Evolutionary conservation across 1,140 invertebrate genomes (phyloP), one percentile per base, ranked within the genome.

Genomic region (Apolygus lucorum): DNA sequence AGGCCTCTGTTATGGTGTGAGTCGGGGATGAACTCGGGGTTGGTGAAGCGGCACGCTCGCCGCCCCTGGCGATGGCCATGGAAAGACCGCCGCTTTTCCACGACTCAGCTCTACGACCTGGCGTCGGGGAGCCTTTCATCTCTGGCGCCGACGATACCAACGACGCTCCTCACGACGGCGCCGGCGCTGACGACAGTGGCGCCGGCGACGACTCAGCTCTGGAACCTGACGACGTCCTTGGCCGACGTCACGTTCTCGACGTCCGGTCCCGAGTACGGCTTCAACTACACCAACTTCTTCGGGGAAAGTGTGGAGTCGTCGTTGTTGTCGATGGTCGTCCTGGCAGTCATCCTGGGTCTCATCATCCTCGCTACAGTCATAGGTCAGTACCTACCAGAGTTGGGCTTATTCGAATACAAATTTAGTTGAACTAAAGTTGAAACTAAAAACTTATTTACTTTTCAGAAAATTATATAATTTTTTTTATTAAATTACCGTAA

Each of bases 331-430:
- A 69, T 71, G 67, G 26, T 70, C 13, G 68, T 62, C 25, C 68
- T 68, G 0, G 70, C 69, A 28, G 22, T 74, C 25, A 42, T 74
- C 29, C 70, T 74, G 0, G 73, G 70, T 17, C 70, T 74, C 21
- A 71, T 74, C 25, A 74, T 74, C 24, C 72, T 74, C 14, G 72
- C 72, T 1, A 74, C 73, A 22, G 68, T 74, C 28, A 74, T 74
- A 14, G 73, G 73, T 74, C 21, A 74, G 73, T 67, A 11, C 11
- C 54, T 49, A 49, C n/a, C n/a, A n/a, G n/a, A n/a, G n/a, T n/a
- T n/a, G n/a, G n/a, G n/a, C n/a, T n/a, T n/a, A n/a, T n/a, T n/a
- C n/a, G n/a, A n/a, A n/a, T n/a, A n/a, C n/a, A n/a, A n/a, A n/a
- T n/a, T n/a, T n/a, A n/a, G n/a, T n/a, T n/a, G n/a, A n/a, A n/a